Evolutionary conservation across 2,113 vertebrate species (phyloP).

Genomic region (Jacana jacana): DNA sequence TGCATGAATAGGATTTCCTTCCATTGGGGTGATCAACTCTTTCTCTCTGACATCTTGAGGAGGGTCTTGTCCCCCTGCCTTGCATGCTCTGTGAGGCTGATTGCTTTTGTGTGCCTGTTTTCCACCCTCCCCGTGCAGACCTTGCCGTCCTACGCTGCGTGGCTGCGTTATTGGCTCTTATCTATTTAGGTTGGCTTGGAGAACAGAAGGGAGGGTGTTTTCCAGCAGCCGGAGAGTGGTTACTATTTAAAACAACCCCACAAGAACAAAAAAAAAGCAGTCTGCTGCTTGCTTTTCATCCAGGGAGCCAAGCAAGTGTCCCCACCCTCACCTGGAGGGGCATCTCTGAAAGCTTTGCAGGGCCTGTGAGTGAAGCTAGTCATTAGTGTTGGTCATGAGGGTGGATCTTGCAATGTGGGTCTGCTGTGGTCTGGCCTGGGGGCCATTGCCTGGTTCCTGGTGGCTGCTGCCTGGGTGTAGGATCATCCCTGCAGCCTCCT

Average conservation of each 20-base stretch:
- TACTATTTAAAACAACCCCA: slow-evolving; percentile 18
- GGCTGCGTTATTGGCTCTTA: neutral
- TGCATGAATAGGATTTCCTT: neutral
- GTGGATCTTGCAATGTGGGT: slow-evolving; percentile 27
- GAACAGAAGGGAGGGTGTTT: slow-evolving; percentile 41
- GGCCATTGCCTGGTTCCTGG: neutral
- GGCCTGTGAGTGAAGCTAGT: neutral
- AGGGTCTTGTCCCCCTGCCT: fast-evolving
- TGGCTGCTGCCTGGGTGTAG: neutral
- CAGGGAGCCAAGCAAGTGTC: neutral
- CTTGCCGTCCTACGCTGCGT: fast-evolving
- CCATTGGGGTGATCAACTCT: neutral
- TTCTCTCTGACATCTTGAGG: neutral
- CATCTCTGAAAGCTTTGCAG: slow-evolving; percentile 5
- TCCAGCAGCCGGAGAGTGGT: slow-evolving; percentile 11
- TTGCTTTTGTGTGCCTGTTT: neutral
- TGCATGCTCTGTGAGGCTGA: neutral
- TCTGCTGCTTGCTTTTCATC: slow-evolving; percentile 16
- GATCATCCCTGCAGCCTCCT: neutral
- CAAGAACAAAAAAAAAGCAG: neutral
- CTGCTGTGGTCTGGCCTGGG: slow-evolving; percentile 11
- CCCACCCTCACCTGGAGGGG: slow-evolving; percentile 38
- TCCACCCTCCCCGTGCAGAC: neutral
- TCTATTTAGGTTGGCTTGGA: neutral
- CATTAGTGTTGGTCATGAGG: slow-evolving; percentile 45